phyloP scores from a whole-genome alignment of 1,140 invertebrate species.

The Pogonus chalceus region DNA sequence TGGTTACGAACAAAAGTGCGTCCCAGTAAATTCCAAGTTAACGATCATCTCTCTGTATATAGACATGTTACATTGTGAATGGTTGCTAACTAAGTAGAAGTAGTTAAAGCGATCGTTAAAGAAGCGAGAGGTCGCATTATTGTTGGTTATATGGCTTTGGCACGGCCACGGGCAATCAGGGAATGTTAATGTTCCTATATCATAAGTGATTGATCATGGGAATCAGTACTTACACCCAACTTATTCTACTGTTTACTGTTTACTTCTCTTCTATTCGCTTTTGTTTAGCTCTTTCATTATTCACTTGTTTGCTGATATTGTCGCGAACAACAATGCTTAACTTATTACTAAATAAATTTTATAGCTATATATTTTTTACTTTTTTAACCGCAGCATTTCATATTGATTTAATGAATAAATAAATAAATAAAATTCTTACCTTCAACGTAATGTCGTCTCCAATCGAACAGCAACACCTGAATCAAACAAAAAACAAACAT shows the following conservation, averaged over 20 bases:
- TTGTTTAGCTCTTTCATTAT: no score
- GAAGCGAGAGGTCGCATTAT: constrained; percentile 10
- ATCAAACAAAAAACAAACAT: no score
- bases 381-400: no score
- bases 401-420: no score
- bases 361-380: no score
- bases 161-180: constrained; percentile 20
- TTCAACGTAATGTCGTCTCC: no score
- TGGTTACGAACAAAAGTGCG: constrained; percentile 14
- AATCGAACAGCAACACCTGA: no score
- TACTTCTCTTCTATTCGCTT: constrained; percentile 14
- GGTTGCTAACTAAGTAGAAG: constrained; percentile 22
- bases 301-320: no score
- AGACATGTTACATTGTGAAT: constrained; percentile 19
- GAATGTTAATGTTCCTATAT: constrained; percentile 15
- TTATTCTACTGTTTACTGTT: constrained; percentile 11
- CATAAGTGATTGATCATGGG: constrained; percentile 11
- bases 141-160: constrained; percentile 16
- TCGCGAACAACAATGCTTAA: no score
- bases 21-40: constrained; percentile 20
- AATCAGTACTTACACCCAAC: constrained; percentile 11
- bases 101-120: constrained; percentile 22
- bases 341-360: no score
- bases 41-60: constrained; percentile 20
- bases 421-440: no score